Conservation (phyloP, 1,140 invertebrate species). For the Drosophila azteca region DNA sequence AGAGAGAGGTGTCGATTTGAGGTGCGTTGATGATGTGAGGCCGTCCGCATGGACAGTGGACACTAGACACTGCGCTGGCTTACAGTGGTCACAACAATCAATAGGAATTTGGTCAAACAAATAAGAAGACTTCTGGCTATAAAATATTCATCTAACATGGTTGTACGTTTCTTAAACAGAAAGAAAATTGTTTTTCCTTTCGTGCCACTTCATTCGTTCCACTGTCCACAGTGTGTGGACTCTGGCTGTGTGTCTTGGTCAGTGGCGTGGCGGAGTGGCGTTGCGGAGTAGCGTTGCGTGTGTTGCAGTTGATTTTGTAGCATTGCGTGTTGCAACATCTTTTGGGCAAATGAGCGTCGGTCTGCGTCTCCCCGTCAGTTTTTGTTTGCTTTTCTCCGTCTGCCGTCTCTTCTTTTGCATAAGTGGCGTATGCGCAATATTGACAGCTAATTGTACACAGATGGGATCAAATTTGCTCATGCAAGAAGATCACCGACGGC, state of each 20-base stretch:
- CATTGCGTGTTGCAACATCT: conserved; percentile 74
- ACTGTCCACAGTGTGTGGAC: conserved; percentile 28
- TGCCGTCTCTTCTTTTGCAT: conserved; percentile 47
- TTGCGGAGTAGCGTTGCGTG: conserved; percentile 54
- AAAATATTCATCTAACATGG: too few relatives aligned
- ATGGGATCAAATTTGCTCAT: conserved; percentile 76
- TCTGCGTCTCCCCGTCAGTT: conserved; percentile 55
- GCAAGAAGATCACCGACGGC: conserved; percentile 32
- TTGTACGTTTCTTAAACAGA: too few relatives aligned
- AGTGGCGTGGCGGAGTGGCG: conserved; percentile 18
- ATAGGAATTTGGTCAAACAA: neutral
- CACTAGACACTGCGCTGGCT: too few relatives aligned
- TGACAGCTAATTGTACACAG: conserved; percentile 78
- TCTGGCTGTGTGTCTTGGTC: conserved; percentile 25
- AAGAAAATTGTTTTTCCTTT: too few relatives aligned
- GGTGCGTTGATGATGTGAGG: conserved; percentile 37
- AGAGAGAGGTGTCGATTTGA: conserved; percentile 31
- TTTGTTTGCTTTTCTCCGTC: conserved; percentile 49
- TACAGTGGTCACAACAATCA: too few relatives aligned
- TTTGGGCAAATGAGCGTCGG: conserved; percentile 63
- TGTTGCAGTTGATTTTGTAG: conserved; percentile 52
- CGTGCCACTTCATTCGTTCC: neutral
- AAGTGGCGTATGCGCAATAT: conserved; percentile 78
- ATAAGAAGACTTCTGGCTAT: too few relatives aligned
- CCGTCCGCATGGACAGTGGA: conserved; percentile 17